A percentile compares a stretch with the other conserved stretches of the same genome.
phyloP scores from a whole-genome alignment of 2,113 vertebrate genomes.

The Colinus virginianus region DNA sequence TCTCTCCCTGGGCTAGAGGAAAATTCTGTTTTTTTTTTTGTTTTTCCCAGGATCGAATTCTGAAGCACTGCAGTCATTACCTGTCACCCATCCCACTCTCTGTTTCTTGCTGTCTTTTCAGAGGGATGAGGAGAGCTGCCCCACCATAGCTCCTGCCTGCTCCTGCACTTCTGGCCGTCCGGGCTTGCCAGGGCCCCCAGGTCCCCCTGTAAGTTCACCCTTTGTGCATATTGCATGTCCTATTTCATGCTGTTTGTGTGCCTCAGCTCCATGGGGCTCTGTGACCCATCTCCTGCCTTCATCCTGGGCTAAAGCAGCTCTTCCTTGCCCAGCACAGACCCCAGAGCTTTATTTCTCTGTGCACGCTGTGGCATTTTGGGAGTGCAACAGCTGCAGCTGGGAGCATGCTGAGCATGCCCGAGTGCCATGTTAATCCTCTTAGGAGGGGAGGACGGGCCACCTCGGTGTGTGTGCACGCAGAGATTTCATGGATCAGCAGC shows the following conservation, averaged over 20 bases:
- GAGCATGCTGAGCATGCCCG: not conserved
- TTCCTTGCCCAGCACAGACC: not conserved
- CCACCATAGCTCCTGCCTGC: constrained; percentile 79
- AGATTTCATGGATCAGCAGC: not conserved
- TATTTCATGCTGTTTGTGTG: accelerated
- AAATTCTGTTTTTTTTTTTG: not conserved
- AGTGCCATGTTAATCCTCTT: not conserved
- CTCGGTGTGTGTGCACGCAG: not conserved
- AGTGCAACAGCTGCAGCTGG: not conserved
- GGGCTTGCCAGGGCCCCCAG: constrained; percentile 83
- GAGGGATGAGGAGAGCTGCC: constrained; percentile 89
- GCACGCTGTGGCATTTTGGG: not conserved
- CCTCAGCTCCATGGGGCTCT: accelerated
- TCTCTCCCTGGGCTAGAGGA: not conserved
- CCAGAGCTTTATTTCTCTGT: not conserved
- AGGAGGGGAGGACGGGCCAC: not conserved
- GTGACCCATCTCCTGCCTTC: no score
- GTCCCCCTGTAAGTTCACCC: constrained; percentile 81
- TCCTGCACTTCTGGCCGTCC: constrained; percentile 82
- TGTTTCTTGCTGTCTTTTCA: constrained; percentile 49
- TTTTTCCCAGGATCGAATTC: not conserved
- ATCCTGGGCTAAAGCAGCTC: not conserved
- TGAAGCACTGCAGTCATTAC: not conserved
- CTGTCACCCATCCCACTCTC: not conserved
- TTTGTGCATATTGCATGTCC: accelerated